Base-by-base conservation (phyloP, 2,797 vertebrate genomes). In the Catostomus latipinnis region DNA sequence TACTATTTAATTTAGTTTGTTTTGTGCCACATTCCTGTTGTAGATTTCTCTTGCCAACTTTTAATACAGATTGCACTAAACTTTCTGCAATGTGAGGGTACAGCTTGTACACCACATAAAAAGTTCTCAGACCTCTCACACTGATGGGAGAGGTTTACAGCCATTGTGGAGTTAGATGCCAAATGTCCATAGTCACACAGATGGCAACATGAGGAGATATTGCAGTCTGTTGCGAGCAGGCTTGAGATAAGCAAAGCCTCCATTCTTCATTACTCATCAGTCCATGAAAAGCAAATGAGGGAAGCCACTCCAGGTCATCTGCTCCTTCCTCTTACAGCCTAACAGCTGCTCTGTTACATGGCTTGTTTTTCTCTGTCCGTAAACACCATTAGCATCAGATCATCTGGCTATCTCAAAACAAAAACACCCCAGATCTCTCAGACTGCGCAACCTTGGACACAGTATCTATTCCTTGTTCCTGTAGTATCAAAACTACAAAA, bases 291-390 rank as follows among this genome's bases (percentile, higher is more conserved):
- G 34, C 69, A 68, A 81, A 74, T 82, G 45, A 88, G 86, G 84
- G 73, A 83, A 84, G 90, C 90, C 91, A 90, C 90, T 91, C 87
- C 13, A 16, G 89, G 88, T 88, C 81, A 82, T 76, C 13, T 87
- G 82, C 77, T 91, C 84, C 86, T 86, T 88, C 86, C 89, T 89
- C 84, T 88, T 84, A 86, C 86, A 74, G 87, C 81, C 83, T 83
- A 89, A 89, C 91, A 91, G 89, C 88, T 91, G 89, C 85, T 84
- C 65, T 18, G 75, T 85, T 60, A 46, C 86, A 86, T 81, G 86
- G 81, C 79, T 83, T 85, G 69, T 87, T 83, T 84, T 78, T 84
- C 72, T 53, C 76, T 78, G 83, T 82, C 83, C 78, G 67, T 81
- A 83, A 86, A 50, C 63, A 52, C 4, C 43, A 16, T 52, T 56